Base-by-base conservation (phyloP, 2,888 invertebrate genomes). In the Callyntrura guangdongensis region DNA sequence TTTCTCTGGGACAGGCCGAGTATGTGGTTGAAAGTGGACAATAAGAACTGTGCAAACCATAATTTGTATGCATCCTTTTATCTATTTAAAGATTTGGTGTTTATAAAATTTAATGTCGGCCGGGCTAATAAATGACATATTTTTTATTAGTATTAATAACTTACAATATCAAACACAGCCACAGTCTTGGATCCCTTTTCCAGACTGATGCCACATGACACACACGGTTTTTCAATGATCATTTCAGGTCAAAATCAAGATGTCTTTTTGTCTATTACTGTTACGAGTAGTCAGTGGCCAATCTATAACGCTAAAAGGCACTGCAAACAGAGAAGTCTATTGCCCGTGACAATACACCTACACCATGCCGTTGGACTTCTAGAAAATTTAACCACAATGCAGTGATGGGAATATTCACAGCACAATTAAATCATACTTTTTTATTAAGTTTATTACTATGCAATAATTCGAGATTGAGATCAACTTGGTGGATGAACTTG, bases 141-240 rank as follows among this genome's bases (percentile, higher is more conserved):
- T 11, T 59, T n/a, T 14, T 27, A 61, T 22, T 22, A 17, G 64
- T 47, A 17, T n/a, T 12, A 36, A 3, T 45, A 17, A 45, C 45
- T 89, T 81, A 90, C 90, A 22, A 86, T 36, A 27, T 90, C 86
- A 2, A 61, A 56, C 25, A 82, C 22, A 6, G 86, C 27, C 2
- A 90, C 81, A 22, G 59, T 14, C 17, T 90, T 90, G 4, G 82
- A 82, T 45, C 90, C 90, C 45, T 69, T 86, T 49, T 86, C 72
- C 59, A 90, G 25, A 20, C 47, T 11, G 20, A 85, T 17, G 5
- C 86, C 90, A 53, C 90, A 90, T 5, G 90, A 79, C 22, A 85
- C 56, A 64, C 90, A 90, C 0, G 90, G 90, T 17, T 49, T 79
- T 0, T 86, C 72, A 9, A 90, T 90, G 3, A 90, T 81, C 84